Conservation (phyloP, 2,113 vertebrate species). For the Asarcornis scutulata region DNA sequence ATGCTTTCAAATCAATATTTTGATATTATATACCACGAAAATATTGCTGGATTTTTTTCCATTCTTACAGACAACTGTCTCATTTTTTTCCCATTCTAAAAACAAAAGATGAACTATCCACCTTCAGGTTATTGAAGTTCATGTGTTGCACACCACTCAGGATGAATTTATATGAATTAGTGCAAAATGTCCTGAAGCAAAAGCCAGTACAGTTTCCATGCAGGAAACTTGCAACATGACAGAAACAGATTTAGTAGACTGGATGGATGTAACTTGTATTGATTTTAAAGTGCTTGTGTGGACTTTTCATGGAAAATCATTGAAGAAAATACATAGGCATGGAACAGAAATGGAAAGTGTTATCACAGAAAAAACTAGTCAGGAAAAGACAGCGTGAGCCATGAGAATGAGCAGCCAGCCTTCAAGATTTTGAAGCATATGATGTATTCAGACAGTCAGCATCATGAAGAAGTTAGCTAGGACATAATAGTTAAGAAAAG, state of each 20-base stretch:
- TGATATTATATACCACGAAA: neutral
- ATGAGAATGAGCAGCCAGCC: neutral
- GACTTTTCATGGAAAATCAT: neutral
- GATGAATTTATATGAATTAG: neutral
- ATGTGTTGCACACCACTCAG: neutral
- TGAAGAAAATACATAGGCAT: neutral
- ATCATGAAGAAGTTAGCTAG: neutral
- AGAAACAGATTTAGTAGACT: neutral
- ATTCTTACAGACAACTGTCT: neutral
- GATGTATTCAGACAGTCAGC: neutral
- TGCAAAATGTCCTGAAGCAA: neutral
- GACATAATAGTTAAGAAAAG: neutral
- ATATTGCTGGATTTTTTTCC: neutral
- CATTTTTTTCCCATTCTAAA: neutral
- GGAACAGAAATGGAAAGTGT: neutral
- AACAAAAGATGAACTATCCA: neutral
- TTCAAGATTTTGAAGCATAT: neutral
- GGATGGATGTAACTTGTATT: neutral
- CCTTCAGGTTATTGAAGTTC: neutral
- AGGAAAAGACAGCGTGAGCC: neutral
- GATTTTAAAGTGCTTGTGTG: neutral
- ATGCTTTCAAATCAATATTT: no score
- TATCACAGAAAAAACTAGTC: neutral
- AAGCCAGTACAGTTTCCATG: neutral
- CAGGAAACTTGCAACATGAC: neutral